A percentile compares a stretch with the other conserved stretches of the same genome.
phyloP scores from a whole-genome alignment of 2,888 invertebrate species.

The Rhamnusium bicolor region DNA sequence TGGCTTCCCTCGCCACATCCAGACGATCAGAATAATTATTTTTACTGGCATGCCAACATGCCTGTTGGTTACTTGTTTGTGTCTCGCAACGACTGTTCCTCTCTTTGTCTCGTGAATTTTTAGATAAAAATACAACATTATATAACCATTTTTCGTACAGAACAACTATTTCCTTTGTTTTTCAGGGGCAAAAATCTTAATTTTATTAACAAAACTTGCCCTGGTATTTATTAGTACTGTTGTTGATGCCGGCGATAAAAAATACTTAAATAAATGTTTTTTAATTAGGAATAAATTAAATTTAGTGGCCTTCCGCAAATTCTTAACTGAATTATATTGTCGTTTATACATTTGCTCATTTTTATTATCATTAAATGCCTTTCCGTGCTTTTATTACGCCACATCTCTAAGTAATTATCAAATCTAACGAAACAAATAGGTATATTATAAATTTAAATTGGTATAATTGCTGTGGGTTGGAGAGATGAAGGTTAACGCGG shows the following conservation, averaged over 20 bases:
- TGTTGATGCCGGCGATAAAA: not conserved
- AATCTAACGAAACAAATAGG: slow-evolving; percentile 28
- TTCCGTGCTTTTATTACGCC: not conserved
- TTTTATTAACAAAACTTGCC: not conserved
- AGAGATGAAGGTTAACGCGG: slow-evolving; percentile 29
- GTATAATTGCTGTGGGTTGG: slow-evolving; percentile 29
- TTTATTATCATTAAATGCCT: not conserved
- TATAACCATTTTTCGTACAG: too few relatives aligned
- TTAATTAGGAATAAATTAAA: not conserved
- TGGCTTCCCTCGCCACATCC: too few relatives aligned
- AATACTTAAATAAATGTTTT: not conserved
- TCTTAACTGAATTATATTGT: not conserved
- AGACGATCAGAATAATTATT: too few relatives aligned
- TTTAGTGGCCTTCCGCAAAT: not conserved
- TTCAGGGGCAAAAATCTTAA: not conserved
- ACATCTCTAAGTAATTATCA: not conserved
- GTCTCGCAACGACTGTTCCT: too few relatives aligned
- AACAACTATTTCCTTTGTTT: too few relatives aligned
- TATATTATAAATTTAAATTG: slow-evolving; percentile 32
- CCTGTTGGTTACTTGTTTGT: too few relatives aligned
- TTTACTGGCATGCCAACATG: too few relatives aligned
- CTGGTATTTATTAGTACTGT: not conserved
- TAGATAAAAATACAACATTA: too few relatives aligned
- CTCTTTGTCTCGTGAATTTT: too few relatives aligned
- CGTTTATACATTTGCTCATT: not conserved